A percentile compares a stretch with the other conserved stretches of the same genome.
These are phyloP conservation scores for Penaeus indicus DNA, from an alignment of 1,140 invertebrate genomes.

Conservation along the genomic window DNA sequence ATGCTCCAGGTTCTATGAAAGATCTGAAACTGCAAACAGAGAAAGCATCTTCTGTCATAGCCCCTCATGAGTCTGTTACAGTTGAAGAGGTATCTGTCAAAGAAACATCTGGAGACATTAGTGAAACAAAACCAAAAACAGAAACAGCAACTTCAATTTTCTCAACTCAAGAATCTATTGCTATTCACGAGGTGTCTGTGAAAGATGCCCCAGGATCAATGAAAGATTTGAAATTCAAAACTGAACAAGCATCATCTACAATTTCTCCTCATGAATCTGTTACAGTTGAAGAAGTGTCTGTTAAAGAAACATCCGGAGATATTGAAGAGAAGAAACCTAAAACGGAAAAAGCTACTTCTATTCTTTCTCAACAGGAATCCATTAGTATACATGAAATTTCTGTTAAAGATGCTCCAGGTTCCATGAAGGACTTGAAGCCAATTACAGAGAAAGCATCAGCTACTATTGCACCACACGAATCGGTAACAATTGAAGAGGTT, in stretches of 20 bases:
- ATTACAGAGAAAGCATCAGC: conserved; percentile 40
- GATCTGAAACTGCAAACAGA: not conserved
- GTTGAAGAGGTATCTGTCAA: conserved; percentile 10
- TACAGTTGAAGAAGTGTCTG: conserved; percentile 42
- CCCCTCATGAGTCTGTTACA: conserved; percentile 1
- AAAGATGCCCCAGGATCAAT: conserved; percentile 72
- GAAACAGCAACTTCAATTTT: not conserved
- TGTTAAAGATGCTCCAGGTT: conserved; percentile 41
- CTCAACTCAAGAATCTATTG: conserved; percentile 8
- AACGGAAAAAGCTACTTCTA: conserved; percentile 72
- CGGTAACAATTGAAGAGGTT: conserved; percentile 42
- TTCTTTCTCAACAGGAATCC: conserved; percentile 66
- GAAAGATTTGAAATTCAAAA: conserved; percentile 66
- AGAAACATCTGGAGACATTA: conserved; percentile 13
- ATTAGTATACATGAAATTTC: conserved; percentile 47
- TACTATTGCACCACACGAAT: conserved; percentile 32
- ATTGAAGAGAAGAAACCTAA: conserved; percentile 71
- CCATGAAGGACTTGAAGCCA: conserved; percentile 41
- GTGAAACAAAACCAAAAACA: not conserved
- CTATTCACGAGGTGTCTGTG: conserved; percentile 58
- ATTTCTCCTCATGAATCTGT: conserved; percentile 54
- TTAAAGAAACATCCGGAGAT: conserved; percentile 73
- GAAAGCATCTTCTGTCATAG: not conserved
- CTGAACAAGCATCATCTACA: conserved; percentile 69
- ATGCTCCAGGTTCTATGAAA: not conserved